A percentile compares a stretch with the other conserved stretches of the same genome.
Conservation (phyloP, 2,888 invertebrate genomes). For the Keiferia lycopersicella region DNA sequence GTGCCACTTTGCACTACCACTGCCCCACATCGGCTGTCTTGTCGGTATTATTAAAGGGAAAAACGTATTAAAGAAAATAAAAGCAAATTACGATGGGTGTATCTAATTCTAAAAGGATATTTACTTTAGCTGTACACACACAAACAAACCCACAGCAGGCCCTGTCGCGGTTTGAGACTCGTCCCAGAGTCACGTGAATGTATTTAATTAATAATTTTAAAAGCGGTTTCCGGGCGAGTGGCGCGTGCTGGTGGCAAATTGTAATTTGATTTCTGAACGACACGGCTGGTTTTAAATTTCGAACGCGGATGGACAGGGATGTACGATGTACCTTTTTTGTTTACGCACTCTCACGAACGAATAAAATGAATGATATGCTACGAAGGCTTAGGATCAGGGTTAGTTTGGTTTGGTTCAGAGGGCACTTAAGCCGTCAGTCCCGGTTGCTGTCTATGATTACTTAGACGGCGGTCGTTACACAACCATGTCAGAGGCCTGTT, state of each 20-base stretch:
- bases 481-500: no score
- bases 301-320: conserved; percentile 2
- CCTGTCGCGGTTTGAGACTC: conserved; percentile 23
- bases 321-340: not conserved
- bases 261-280: conserved; percentile 42
- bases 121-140: conserved; percentile 12
- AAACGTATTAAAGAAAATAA: no score
- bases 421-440: no score
- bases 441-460: no score
- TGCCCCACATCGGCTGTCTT: no score
- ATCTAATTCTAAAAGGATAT: not conserved
- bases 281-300: conserved; percentile 30
- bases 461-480: no score
- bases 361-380: no score
- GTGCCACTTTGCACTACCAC: no score
- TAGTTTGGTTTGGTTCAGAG: no score
- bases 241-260: conserved; percentile 34
- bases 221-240: conserved; percentile 32
- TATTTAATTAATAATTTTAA: conserved; percentile 46
- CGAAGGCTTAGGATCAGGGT: no score
- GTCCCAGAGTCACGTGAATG: conserved; percentile 33
- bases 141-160: conserved; percentile 22
- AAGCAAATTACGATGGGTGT: not conserved
- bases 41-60: no score
- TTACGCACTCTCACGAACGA: not conserved